Percentiles rank a stretch among this genome's conserved stretches.
phyloP scores from a whole-genome alignment of 2,113 vertebrate genomes.

The Sinocyclocheilus anshuiensis region DNA sequence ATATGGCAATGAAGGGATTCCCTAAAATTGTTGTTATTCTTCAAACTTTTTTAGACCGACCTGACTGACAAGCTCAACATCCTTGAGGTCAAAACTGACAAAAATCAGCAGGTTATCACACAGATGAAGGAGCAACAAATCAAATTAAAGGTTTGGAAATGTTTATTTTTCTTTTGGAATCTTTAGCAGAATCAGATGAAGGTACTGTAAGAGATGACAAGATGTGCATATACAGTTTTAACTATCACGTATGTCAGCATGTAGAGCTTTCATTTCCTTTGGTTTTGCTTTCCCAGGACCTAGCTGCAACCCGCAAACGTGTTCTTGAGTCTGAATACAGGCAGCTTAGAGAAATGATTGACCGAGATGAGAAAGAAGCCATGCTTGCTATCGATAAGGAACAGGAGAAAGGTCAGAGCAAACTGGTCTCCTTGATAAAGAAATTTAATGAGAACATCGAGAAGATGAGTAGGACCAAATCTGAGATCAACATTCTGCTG shows the following conservation, averaged over 20 bases:
- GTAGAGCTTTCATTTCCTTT: not conserved
- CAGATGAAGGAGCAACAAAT: slow-evolving; percentile 72
- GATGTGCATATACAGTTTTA: not conserved
- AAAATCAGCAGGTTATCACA: slow-evolving; percentile 65
- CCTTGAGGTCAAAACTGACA: slow-evolving; percentile 74
- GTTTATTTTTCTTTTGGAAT: not conserved
- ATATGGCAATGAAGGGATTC: not conserved
- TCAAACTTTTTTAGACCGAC: slow-evolving; percentile 63
- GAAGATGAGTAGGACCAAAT: slow-evolving; percentile 74
- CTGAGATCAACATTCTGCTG: slow-evolving; percentile 75
- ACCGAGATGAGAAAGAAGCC: slow-evolving; percentile 71
- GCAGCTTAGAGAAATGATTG: slow-evolving; percentile 81
- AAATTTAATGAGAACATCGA: slow-evolving; percentile 78
- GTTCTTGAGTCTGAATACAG: slow-evolving; percentile 74
- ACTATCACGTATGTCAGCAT: not conserved
- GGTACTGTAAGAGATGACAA: not conserved
- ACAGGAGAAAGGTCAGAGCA: slow-evolving; percentile 76
- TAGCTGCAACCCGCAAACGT: slow-evolving; percentile 67
- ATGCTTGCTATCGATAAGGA: slow-evolving; percentile 77
- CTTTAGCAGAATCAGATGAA: not conserved
- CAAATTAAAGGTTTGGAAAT: slow-evolving; percentile 73
- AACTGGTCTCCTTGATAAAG: slow-evolving; percentile 68
- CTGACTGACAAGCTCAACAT: slow-evolving; percentile 73
- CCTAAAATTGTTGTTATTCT: slow-evolving; percentile 29
- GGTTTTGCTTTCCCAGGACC: slow-evolving; percentile 70